Conservation (phyloP, 2,113 vertebrate species). For the Chascanopsetta lugubris region DNA sequence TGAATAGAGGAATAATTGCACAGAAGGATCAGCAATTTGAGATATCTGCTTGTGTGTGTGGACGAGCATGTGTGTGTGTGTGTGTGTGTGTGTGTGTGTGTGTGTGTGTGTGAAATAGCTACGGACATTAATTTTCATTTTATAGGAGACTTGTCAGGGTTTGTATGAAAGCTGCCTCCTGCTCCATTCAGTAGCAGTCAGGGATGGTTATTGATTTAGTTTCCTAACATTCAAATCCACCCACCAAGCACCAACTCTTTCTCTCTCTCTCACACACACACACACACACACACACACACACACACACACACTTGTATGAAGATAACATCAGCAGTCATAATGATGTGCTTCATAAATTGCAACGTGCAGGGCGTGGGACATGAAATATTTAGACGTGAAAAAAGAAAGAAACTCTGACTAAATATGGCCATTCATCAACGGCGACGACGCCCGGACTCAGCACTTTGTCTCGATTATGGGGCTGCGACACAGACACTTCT, state of each 20-base stretch:
- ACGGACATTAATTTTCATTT: slow-evolving; percentile 10
- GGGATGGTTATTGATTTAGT: slow-evolving; percentile 29
- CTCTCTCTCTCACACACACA: not conserved
- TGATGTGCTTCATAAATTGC: slow-evolving; percentile 54
- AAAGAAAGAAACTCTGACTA: slow-evolving; percentile 46
- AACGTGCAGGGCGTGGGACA: slow-evolving; percentile 24
- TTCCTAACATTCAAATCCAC: slow-evolving; percentile 25
- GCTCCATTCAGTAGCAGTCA: slow-evolving; percentile 1
- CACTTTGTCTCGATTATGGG: slow-evolving; percentile 44
- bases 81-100: not conserved
- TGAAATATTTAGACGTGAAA: slow-evolving; percentile 56
- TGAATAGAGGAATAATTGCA: not conserved
- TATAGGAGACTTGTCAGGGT: not conserved
- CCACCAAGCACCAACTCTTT: not conserved
- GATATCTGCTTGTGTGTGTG: not conserved
- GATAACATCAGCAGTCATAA: slow-evolving; percentile 40
- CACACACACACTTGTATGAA: not conserved
- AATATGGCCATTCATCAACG: slow-evolving; percentile 50
- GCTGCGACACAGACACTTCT: slow-evolving; percentile 29
- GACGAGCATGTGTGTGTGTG: not conserved
- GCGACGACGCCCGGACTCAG: slow-evolving; percentile 13
- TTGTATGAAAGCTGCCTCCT: slow-evolving; percentile 9
- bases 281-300: slow-evolving; percentile 5
- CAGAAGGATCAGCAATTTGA: not conserved
- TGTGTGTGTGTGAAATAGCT: not conserved